phyloP scores from a whole-genome alignment of 2,113 vertebrate genomes.

The Rutilus rutilus region DNA sequence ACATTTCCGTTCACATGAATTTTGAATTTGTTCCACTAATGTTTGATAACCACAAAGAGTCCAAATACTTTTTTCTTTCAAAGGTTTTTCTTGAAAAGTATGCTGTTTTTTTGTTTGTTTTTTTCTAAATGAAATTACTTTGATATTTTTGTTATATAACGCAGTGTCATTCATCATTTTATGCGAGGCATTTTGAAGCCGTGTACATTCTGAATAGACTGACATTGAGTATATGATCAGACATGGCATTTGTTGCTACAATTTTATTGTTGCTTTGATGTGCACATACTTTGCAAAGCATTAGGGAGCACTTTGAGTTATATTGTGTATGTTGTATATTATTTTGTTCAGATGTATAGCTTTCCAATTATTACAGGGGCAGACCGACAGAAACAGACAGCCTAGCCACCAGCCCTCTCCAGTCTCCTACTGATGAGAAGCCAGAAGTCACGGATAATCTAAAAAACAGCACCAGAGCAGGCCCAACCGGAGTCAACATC shows the following conservation, averaged over 20 bases:
- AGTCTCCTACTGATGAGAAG: conserved; percentile 75
- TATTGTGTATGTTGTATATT: background rate
- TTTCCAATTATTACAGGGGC: conserved; percentile 72
- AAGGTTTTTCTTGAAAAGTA: too few species aligned
- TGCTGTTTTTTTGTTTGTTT: too few species aligned
- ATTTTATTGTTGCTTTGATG: background rate
- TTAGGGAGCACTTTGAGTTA: conserved; percentile 2
- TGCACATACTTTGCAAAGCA: background rate
- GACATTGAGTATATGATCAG: background rate
- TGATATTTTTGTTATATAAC: background rate
- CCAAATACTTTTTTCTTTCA: background rate
- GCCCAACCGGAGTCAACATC: conserved; percentile 80
- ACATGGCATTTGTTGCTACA: background rate
- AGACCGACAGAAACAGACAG: conserved; percentile 75
- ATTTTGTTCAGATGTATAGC: background rate
- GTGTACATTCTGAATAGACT: background rate
- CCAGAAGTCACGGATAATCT: conserved; percentile 93
- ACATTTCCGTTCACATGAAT: background rate
- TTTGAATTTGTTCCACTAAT: background rate
- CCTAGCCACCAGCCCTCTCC: conserved; percentile 66
- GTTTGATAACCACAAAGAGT: background rate
- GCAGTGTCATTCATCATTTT: background rate
- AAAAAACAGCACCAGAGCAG: conserved; percentile 88
- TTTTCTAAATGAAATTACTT: background rate
- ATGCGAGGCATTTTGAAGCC: background rate